Conservation (phyloP, 2,888 invertebrate species). For the Aproaerema taeniolella region DNA sequence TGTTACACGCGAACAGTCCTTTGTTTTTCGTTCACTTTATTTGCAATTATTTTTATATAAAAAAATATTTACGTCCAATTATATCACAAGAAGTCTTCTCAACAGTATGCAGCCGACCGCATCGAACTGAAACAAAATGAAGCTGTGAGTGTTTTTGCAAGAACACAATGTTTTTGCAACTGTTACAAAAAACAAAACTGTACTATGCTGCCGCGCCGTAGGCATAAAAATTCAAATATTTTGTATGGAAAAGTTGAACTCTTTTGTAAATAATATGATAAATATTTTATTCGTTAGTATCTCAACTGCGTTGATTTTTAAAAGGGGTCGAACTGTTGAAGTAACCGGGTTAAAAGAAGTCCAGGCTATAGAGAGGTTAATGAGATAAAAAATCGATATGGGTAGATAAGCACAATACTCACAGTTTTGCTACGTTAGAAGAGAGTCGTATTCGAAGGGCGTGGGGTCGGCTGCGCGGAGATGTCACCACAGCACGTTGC, state of each 20-base stretch:
- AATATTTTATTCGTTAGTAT: no score
- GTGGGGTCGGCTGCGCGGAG: conserved; percentile 75
- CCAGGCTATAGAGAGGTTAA: no score
- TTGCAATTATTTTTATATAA: conserved; percentile 72
- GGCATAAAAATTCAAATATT: no score
- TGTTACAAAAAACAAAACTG: conserved; percentile 1
- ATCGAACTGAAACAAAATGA: conserved; percentile 53
- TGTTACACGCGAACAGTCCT: conserved; percentile 34
- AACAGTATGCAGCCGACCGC: conserved; percentile 60
- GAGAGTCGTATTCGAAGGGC: conserved; percentile 78
- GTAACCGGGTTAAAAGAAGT: no score
- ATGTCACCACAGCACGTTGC: conserved; percentile 85
- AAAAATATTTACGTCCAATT: conserved; percentile 72
- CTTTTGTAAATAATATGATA: no score
- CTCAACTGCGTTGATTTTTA: no score
- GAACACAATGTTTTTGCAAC: conserved; percentile 3
- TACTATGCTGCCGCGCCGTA: no score
- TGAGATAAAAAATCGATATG: no score
- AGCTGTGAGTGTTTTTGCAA: conserved; percentile 4
- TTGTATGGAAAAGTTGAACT: no score
- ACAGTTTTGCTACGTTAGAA: conserved; percentile 73
- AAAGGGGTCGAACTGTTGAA: no score
- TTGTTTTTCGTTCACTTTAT: conserved; percentile 44
- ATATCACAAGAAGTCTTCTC: conserved; percentile 64
- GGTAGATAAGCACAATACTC: conserved; percentile 34